Conservation (phyloP, 1,140 invertebrate genomes). For the Portunus trituberculatus region DNA sequence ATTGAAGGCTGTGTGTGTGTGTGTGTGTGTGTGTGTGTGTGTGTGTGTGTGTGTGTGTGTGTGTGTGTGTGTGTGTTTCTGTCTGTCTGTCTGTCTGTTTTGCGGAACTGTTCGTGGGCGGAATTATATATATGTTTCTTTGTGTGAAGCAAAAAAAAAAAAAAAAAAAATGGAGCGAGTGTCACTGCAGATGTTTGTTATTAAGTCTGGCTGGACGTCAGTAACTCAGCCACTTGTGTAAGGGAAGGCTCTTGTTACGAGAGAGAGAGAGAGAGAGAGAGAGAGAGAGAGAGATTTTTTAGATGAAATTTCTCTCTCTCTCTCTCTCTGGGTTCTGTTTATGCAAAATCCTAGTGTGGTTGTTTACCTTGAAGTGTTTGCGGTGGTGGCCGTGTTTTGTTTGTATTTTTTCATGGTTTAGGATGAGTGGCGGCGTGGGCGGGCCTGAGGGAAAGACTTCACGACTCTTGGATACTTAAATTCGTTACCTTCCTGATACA, state of each 20-base stretch:
- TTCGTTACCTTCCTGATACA: neutral
- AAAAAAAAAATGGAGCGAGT: neutral
- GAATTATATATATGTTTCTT: too few species aligned
- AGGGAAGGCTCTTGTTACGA: neutral
- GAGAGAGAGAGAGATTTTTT: constrained; percentile 53
- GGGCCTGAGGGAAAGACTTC: neutral
- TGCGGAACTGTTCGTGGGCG: neutral
- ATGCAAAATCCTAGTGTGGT: neutral
- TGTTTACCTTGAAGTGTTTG: neutral
- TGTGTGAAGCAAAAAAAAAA: too few species aligned
- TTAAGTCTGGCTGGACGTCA: neutral
- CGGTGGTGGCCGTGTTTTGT: neutral
- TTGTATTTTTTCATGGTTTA: neutral
- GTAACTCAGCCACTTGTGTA: constrained; percentile 5
- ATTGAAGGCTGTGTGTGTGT: neutral
- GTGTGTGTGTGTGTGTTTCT: neutral
- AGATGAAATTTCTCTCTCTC: too few species aligned
- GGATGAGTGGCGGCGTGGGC: neutral
- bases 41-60: constrained; percentile 28
- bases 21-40: neutral
- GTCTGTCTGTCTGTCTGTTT: neutral
- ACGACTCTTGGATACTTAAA: neutral
- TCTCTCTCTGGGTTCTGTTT: too few species aligned
- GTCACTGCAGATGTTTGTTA: constrained; percentile 3
- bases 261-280: constrained; percentile 33